Percentiles rank a stretch among this genome's conserved stretches.
These are phyloP conservation scores for Hemicrepidius hirtus DNA, from an alignment of 2,888 invertebrate species.

Conservation along the genomic window DNA sequence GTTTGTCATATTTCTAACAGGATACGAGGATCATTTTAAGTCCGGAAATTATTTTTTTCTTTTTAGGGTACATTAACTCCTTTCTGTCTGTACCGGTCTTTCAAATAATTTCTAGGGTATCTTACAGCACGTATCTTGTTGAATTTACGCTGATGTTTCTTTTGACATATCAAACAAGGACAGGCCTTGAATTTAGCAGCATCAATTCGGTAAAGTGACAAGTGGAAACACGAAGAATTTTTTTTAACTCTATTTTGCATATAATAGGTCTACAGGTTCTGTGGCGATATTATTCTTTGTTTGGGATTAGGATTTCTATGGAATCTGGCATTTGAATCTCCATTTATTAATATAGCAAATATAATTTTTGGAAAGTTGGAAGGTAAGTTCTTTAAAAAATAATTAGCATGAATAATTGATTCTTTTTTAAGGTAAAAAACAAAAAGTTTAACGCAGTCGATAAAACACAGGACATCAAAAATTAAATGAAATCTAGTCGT, in stretches of 20 bases:
- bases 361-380: slow-evolving; percentile 1
- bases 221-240: not conserved
- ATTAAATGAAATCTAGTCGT: no score
- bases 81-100: slow-evolving; percentile 21
- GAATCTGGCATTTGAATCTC: slow-evolving; percentile 33
- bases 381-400: slow-evolving; percentile 10
- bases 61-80: slow-evolving; percentile 27
- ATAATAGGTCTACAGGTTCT: slow-evolving; percentile 5
- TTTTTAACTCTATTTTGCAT: not conserved
- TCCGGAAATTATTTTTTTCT: no score
- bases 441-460: no score
- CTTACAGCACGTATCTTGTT: slow-evolving; percentile 32
- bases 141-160: slow-evolving; percentile 19
- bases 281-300: slow-evolving; percentile 4
- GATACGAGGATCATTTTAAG: not conserved
- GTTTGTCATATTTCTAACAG: not conserved
- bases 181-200: slow-evolving; percentile 8
- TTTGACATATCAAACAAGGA: slow-evolving; percentile 28
- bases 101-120: slow-evolving; percentile 23
- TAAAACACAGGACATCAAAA: no score
- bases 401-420: no score
- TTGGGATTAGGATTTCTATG: slow-evolving; percentile 27
- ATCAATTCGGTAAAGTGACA: slow-evolving; percentile 3
- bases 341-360: slow-evolving; percentile 12
- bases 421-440: no score